Conservation (phyloP, 2,797 vertebrate species). For the Chelmon rostratus region DNA sequence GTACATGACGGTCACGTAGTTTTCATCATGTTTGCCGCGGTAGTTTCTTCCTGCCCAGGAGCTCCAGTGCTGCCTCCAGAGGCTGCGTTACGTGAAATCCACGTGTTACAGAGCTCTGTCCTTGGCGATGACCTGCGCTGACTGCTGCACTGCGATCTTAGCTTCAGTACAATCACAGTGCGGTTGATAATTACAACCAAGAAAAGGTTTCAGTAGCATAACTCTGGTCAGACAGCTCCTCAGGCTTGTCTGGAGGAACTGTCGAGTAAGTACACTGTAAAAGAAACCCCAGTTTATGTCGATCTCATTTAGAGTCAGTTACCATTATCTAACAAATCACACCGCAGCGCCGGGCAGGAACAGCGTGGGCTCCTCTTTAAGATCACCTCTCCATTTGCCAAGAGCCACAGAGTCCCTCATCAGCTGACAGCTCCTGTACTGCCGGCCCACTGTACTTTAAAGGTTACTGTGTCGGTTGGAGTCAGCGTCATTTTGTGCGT, state of each 20-base stretch:
- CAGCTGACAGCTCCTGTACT: slow-evolving; percentile 43
- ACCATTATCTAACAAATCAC: slow-evolving; percentile 6
- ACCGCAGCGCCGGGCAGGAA: slow-evolving; percentile 14
- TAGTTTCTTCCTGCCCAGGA: slow-evolving; percentile 4
- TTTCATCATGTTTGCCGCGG: slow-evolving; percentile 12
- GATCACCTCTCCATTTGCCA: slow-evolving; percentile 46
- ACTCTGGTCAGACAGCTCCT: background rate
- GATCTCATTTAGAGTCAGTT: slow-evolving; percentile 1
- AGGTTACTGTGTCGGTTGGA: slow-evolving; percentile 68
- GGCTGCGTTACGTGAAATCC: slow-evolving; percentile 13
- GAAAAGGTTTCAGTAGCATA: background rate
- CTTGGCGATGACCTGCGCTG: slow-evolving; percentile 11
- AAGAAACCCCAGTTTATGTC: background rate
- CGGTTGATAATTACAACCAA: slow-evolving; percentile 1
- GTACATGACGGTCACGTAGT: background rate
- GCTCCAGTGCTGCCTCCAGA: background rate
- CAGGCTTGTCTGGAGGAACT: background rate
- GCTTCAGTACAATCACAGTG: background rate
- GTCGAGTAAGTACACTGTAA: background rate
- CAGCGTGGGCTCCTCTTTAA: slow-evolving; percentile 31
- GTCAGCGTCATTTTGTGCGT: slow-evolving; percentile 62
- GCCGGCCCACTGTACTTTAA: slow-evolving; percentile 52
- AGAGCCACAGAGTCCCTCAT: slow-evolving; percentile 23
- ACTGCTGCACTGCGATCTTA: background rate
- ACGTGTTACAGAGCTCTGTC: slow-evolving; percentile 12